Percentiles rank a stretch among this genome's conserved stretches.
phyloP scores from a whole-genome alignment of 2,113 vertebrate genomes.

The Sclerurus mexicanus region DNA sequence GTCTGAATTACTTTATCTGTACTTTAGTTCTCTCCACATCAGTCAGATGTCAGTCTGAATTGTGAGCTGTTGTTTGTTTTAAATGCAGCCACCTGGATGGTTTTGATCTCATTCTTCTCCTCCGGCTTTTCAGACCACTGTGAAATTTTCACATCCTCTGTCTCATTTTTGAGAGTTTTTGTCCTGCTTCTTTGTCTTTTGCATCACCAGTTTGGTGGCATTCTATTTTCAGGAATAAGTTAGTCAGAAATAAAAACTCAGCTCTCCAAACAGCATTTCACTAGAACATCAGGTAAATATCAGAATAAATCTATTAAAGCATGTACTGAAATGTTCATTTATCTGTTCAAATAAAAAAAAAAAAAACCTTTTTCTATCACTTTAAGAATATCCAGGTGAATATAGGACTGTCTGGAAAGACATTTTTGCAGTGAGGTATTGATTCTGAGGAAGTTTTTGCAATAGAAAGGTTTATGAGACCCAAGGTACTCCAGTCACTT shows the following conservation, averaged over 20 bases:
- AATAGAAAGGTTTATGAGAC: background rate
- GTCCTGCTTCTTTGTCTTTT: background rate
- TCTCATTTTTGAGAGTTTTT: background rate
- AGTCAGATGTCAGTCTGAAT: background rate
- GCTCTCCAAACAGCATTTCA: background rate
- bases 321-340: background rate
- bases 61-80: background rate
- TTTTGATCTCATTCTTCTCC: background rate
- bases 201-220: background rate
- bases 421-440: conserved; percentile 6
- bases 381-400: background rate
- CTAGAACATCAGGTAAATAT: background rate
- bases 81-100: background rate
- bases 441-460: conserved; percentile 31
- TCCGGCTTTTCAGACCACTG: background rate
- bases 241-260: background rate
- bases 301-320: background rate
- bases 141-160: background rate
- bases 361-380: background rate
- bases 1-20: background rate
- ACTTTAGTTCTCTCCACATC: background rate
- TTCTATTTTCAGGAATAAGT: background rate
- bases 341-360: background rate
- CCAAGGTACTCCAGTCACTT: background rate
- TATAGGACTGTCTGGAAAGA: background rate